Evolutionary conservation across 2,113 vertebrate species (phyloP).

Genomic region (Lepisosteus oculatus): DNA sequence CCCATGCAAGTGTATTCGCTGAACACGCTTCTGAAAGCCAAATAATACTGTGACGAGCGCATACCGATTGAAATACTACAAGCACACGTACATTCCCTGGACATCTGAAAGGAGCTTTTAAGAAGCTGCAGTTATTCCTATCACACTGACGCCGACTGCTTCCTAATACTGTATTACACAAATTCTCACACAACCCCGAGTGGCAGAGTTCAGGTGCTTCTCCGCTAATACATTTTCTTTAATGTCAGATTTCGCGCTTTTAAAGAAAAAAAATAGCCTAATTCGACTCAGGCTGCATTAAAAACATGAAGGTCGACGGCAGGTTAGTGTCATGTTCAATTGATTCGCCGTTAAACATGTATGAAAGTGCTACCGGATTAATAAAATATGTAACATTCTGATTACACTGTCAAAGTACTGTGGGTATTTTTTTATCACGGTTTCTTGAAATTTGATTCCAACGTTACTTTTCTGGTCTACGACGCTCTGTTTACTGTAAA

Average conservation of each 20-base stretch:
- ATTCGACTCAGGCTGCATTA: neutral
- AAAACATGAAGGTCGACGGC: neutral
- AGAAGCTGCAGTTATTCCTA: neutral
- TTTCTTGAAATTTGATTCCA: no score
- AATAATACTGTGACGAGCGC: no score
- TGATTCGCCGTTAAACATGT: neutral
- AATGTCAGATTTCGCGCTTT: neutral
- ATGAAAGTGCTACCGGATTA: neutral
- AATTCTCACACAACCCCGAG: neutral
- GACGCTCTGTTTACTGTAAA: no score
- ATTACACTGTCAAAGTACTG: neutral
- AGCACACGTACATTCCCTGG: neutral
- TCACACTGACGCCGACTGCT: neutral
- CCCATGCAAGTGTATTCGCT: no score
- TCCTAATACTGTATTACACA: neutral
- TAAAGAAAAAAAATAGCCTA: neutral
- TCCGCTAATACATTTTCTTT: neutral
- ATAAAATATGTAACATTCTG: neutral
- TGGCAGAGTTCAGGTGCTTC: neutral
- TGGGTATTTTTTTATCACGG: neutral
- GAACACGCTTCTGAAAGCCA: no score
- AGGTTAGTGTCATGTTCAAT: neutral
- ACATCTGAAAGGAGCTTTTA: conserved; percentile 7
- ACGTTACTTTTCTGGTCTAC: no score
- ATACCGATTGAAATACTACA: neutral